phyloP scores from a whole-genome alignment of 2,797 vertebrate species.

The Babyrousa celebensis region DNA sequence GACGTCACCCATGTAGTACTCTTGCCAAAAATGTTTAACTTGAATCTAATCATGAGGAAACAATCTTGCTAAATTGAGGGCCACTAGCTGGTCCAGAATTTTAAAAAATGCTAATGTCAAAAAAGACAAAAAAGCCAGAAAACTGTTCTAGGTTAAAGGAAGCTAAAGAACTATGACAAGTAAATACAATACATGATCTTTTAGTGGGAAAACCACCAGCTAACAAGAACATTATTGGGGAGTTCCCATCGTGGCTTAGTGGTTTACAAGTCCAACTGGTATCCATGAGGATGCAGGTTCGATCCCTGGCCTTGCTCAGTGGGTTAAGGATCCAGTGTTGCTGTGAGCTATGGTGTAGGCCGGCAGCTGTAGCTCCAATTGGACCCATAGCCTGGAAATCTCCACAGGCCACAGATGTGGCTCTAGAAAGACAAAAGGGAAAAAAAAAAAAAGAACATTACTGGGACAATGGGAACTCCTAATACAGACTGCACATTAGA shows the following conservation, averaged over 20 bases:
- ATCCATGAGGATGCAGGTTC: no score
- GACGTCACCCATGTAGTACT: neutral
- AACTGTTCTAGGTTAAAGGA: constrained; percentile 2
- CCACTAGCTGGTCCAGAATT: neutral
- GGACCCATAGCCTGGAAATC: no score
- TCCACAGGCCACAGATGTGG: no score
- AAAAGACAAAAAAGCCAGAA: neutral
- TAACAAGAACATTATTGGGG: neutral
- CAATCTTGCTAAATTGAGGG: neutral
- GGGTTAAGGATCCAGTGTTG: no score
- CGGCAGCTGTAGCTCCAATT: no score
- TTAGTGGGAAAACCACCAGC: neutral
- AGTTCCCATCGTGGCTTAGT: no score
- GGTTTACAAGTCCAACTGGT: no score
- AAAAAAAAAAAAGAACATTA: neutral
- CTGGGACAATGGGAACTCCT: neutral
- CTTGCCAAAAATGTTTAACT: neutral
- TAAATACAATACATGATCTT: neutral
- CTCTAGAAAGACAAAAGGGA: no score
- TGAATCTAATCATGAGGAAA: neutral
- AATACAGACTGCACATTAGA: neutral
- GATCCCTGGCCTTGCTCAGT: no score
- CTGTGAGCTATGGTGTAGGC: no score
- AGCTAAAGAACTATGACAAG: neutral
- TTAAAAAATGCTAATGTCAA: neutral